A percentile compares a stretch with the other conserved stretches of the same genome.
Evolutionary conservation across 2,888 invertebrate genomes (phyloP).

Genomic region (Xanthorhoe spadicearia): DNA sequence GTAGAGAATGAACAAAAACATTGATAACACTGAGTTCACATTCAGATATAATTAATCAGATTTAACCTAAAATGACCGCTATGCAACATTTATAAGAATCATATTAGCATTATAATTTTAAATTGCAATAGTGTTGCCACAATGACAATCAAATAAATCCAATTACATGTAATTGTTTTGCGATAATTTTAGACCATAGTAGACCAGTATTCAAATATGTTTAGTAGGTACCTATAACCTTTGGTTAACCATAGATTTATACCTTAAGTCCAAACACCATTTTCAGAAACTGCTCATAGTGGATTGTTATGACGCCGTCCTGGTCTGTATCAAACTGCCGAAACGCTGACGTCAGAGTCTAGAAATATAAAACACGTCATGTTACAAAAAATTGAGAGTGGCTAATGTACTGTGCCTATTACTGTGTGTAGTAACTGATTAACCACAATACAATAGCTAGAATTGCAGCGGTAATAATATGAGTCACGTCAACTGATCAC

Average conservation of each 20-base stretch:
- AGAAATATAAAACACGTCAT: constrained; percentile 61
- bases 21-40: background rate
- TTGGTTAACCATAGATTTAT: constrained; percentile 61
- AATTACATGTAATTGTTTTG: background rate
- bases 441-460: background rate
- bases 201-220: background rate
- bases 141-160: background rate
- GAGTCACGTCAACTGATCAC: constrained; percentile 9
- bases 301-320: constrained; percentile 97
- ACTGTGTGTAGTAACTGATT: constrained; percentile 5
- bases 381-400: constrained; percentile 2
- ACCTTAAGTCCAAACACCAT: constrained; percentile 94
- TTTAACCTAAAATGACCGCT: background rate
- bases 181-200: background rate
- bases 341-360: constrained; percentile 96
- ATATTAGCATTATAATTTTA: background rate
- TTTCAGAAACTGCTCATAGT: constrained; percentile 97
- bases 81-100: background rate
- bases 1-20: too few relatives aligned
- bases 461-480: constrained; percentile 3
- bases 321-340: constrained; percentile 95
- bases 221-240: background rate
- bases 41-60: background rate
- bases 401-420: constrained; percentile 2
- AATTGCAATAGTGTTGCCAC: background rate